Conservation (phyloP, 1,140 invertebrate genomes). For the Anthonomus grandis region DNA sequence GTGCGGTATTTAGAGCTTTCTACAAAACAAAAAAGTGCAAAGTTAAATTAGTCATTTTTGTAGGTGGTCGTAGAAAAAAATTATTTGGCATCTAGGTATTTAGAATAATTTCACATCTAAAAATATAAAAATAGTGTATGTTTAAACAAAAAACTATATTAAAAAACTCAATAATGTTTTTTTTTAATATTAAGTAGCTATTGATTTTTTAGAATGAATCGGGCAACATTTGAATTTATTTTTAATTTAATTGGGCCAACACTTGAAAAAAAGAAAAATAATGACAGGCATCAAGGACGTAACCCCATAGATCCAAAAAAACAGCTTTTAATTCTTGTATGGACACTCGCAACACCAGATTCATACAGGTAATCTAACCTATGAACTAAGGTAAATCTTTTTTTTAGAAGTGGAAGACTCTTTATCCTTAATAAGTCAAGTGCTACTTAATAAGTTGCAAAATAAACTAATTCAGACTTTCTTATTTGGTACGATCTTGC, state of each 20-base stretch:
- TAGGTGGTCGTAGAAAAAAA: background rate
- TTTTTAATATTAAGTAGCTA: background rate
- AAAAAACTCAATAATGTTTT: background rate
- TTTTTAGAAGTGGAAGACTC: background rate
- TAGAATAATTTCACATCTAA: background rate
- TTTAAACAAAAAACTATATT: background rate
- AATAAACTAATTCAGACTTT: no score
- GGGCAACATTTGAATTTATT: no score
- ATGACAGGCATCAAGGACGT: background rate
- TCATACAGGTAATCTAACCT: background rate
- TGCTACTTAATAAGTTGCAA: no score
- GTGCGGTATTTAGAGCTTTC: no score
- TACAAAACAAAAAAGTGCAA: no score
- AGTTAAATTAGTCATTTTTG: background rate
- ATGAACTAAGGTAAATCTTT: background rate
- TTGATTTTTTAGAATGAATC: background rate
- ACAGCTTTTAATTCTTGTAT: background rate
- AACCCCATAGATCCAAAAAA: background rate
- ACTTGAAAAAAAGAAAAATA: background rate
- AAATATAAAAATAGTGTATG: no score
- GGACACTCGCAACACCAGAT: background rate
- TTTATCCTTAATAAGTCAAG: background rate
- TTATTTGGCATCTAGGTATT: background rate
- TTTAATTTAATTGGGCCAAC: background rate
- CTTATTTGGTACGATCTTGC: no score